A percentile compares a stretch with the other conserved stretches of the same genome.
These are phyloP conservation scores for Drosophila burlai DNA, from an alignment of 1,140 invertebrate species.

Conservation along the genomic window DNA sequence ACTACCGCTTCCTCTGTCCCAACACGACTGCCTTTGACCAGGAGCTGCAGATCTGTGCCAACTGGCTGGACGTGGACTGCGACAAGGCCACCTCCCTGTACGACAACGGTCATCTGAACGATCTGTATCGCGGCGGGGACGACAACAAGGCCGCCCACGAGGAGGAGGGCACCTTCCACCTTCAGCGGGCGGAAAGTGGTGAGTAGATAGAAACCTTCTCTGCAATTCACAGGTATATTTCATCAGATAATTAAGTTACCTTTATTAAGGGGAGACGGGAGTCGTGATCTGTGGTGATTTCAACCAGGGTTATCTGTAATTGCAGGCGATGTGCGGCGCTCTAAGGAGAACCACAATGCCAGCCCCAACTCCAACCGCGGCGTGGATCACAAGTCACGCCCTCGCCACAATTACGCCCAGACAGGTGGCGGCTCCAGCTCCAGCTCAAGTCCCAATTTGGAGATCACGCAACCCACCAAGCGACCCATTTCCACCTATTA, in stretches of 20 bases:
- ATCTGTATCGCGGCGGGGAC: constrained; percentile 90
- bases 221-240: not conserved
- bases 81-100: constrained; percentile 91
- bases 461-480: constrained; percentile 68
- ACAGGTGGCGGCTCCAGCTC: constrained; percentile 36
- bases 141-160: constrained; percentile 88
- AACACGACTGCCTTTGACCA: constrained; percentile 97
- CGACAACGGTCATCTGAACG: constrained; percentile 91
- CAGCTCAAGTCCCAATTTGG: constrained; percentile 57
- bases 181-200: constrained; percentile 91
- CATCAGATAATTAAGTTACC: not conserved
- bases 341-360: constrained; percentile 68
- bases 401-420: constrained; percentile 63
- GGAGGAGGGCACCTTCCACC: constrained; percentile 91
- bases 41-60: constrained; percentile 95
- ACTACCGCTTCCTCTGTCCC: constrained; percentile 94
- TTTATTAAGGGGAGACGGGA: not conserved
- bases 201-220: constrained; percentile 14
- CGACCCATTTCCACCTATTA: constrained; percentile 83
- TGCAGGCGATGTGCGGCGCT: constrained; percentile 78
- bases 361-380: constrained; percentile 37
- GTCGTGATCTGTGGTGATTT: constrained; percentile 12
- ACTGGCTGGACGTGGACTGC: constrained; percentile 95
- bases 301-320: constrained; percentile 23
- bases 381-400: constrained; percentile 74